Conservation (phyloP, 2,113 vertebrate species). For the Leptocoma aspasia region DNA sequence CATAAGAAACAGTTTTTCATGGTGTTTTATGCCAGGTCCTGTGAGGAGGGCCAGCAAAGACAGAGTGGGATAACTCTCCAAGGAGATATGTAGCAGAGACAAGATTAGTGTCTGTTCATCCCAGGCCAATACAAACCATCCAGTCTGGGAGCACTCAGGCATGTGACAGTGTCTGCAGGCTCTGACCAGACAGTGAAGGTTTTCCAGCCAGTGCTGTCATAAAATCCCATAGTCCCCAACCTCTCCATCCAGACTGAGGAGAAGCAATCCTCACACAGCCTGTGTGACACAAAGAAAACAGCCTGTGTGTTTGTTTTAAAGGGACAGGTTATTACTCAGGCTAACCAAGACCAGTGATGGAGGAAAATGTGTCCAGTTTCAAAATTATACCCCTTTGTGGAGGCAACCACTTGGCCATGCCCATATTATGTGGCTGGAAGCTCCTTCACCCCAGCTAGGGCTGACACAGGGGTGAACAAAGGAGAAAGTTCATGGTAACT, state of each 20-base stretch:
- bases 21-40: background rate
- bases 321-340: background rate
- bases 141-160: background rate
- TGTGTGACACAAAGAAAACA: background rate
- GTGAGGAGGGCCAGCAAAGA: background rate
- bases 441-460: background rate
- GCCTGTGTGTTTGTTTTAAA: background rate
- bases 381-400: background rate
- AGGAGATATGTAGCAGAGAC: background rate
- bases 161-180: background rate
- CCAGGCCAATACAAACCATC: slow-evolving; percentile 14
- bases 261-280: background rate
- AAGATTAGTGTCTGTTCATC: background rate
- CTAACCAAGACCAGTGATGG: background rate
- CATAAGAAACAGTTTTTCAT: background rate
- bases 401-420: background rate
- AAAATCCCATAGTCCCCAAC: background rate
- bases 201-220: background rate
- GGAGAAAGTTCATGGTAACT: background rate
- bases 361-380: background rate
- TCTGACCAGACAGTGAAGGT: background rate
- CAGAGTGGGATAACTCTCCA: background rate
- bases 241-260: background rate
- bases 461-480: background rate
- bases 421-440: background rate